Evolutionary conservation across 2,797 vertebrate genomes (phyloP).

Genomic region (Synanceia verrucosa): DNA sequence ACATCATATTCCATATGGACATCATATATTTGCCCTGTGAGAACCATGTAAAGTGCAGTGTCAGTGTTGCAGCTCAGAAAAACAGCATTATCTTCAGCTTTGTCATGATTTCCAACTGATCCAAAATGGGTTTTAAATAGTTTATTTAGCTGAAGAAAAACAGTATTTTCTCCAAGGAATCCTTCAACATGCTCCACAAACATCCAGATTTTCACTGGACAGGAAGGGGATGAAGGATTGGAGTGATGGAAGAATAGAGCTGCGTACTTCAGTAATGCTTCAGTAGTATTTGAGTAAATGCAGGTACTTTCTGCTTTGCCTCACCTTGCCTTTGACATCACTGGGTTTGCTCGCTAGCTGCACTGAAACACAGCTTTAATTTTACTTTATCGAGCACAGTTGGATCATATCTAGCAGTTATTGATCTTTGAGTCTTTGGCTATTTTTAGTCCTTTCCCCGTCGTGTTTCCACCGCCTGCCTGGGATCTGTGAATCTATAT

Average conservation of each 20-base stretch:
- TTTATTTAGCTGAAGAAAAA: background rate
- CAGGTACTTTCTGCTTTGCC: background rate
- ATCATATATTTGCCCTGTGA: background rate
- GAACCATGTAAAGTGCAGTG: too few relatives aligned
- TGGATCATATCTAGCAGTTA: constrained; percentile 44
- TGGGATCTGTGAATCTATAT: constrained; percentile 55
- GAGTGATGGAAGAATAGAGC: background rate
- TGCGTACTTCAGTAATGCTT: background rate
- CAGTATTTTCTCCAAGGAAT: background rate
- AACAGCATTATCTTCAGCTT: background rate
- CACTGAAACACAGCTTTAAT: background rate
- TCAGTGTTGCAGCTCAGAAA: too few relatives aligned
- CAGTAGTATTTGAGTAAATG: background rate
- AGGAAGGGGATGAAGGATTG: background rate
- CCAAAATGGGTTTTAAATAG: background rate
- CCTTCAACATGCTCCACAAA: background rate
- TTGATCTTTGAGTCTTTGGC: constrained; percentile 54
- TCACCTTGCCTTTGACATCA: background rate
- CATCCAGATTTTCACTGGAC: background rate
- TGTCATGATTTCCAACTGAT: background rate
- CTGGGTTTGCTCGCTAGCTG: background rate
- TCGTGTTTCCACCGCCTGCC: constrained; percentile 24
- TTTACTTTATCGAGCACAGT: constrained; percentile 12
- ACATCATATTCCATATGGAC: background rate
- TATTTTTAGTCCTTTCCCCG: constrained; percentile 61